Conservation (phyloP, 2,888 invertebrate species). For the Drosophila helvetica region DNA sequence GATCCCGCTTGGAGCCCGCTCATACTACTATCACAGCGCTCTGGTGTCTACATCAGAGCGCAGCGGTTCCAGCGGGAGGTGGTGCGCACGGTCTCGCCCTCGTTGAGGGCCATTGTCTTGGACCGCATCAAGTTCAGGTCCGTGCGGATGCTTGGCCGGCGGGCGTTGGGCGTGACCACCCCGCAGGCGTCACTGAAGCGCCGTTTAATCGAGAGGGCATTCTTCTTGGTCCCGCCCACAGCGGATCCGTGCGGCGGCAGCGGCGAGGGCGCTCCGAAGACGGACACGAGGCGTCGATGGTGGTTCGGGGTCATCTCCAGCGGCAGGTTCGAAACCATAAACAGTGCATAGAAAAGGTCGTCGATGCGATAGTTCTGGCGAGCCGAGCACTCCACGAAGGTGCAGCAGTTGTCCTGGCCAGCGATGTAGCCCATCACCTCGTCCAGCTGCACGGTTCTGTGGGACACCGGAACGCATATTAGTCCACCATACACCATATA, state of each 20-base stretch:
- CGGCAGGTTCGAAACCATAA: constrained; percentile 92
- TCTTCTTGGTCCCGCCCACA: constrained; percentile 88
- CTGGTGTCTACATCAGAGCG: constrained; percentile 68
- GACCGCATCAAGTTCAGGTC: constrained; percentile 95
- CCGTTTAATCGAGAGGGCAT: constrained; percentile 91
- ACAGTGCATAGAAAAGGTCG: constrained; percentile 93
- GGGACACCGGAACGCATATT: constrained; percentile 10
- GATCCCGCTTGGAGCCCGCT: constrained; percentile 14
- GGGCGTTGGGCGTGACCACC: constrained; percentile 93
- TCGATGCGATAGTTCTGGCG: constrained; percentile 92
- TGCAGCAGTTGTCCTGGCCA: constrained; percentile 90
- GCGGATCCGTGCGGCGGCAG: constrained; percentile 89
- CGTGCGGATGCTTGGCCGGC: constrained; percentile 93
- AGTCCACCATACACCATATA: neutral
- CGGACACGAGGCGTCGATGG: constrained; percentile 91
- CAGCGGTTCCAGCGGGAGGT: constrained; percentile 78
- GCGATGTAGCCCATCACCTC: constrained; percentile 91
- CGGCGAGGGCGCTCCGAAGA: constrained; percentile 91
- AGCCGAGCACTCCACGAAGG: constrained; percentile 93
- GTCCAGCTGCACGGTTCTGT: constrained; percentile 90
- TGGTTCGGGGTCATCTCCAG: constrained; percentile 95
- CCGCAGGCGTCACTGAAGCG: constrained; percentile 94
- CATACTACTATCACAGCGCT: constrained; percentile 68
- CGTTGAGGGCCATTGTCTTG: constrained; percentile 90
- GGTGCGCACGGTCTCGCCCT: constrained; percentile 86